These are phyloP conservation scores for Carassius gibelio DNA, from an alignment of 2,113 vertebrate genomes.

Conservation along the genomic window DNA sequence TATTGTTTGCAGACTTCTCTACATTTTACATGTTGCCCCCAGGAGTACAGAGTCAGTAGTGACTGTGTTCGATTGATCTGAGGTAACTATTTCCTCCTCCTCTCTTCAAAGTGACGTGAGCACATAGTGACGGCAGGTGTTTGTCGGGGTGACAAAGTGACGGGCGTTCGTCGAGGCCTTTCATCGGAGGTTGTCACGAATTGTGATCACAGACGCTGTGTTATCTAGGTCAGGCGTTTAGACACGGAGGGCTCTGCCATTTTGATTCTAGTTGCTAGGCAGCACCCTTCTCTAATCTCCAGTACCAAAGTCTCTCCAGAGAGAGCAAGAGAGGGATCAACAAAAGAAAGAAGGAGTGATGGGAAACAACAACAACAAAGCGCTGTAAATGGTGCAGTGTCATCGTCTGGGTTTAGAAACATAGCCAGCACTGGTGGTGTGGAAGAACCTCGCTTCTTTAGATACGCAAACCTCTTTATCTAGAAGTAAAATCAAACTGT, in stretches of 20 bases:
- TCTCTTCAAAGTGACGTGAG: conserved; percentile 41
- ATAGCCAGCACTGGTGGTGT: conserved; percentile 60
- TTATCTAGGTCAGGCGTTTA: conserved; percentile 81
- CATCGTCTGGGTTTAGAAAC: conserved; percentile 69
- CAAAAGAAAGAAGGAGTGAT: conserved; percentile 32
- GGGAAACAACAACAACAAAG: conserved; percentile 71
- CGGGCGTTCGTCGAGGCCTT: conserved; percentile 62
- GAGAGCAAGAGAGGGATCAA: conserved; percentile 69
- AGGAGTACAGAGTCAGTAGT: conserved; percentile 22
- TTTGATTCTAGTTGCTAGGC: conserved; percentile 81
- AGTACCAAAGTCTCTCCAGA: conserved; percentile 75
- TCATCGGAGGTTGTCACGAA: conserved; percentile 73
- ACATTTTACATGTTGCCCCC: conserved; percentile 23
- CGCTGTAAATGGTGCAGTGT: conserved; percentile 58
- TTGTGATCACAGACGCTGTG: conserved; percentile 75
- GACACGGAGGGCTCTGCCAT: conserved; percentile 74
- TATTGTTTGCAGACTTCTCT: conserved; percentile 11
- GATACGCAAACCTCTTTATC: conserved; percentile 14
- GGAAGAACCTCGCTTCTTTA: conserved; percentile 43
- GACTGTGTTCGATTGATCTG: conserved; percentile 25
- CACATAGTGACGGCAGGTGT: conserved; percentile 15
- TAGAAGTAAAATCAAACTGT: not conserved
- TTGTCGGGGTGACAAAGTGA: conserved; percentile 32
- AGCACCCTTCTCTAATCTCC: conserved; percentile 77
- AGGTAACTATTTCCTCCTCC: conserved; percentile 15